phyloP scores from a whole-genome alignment of 2,888 invertebrate species.

The Monochamus alternatus region DNA sequence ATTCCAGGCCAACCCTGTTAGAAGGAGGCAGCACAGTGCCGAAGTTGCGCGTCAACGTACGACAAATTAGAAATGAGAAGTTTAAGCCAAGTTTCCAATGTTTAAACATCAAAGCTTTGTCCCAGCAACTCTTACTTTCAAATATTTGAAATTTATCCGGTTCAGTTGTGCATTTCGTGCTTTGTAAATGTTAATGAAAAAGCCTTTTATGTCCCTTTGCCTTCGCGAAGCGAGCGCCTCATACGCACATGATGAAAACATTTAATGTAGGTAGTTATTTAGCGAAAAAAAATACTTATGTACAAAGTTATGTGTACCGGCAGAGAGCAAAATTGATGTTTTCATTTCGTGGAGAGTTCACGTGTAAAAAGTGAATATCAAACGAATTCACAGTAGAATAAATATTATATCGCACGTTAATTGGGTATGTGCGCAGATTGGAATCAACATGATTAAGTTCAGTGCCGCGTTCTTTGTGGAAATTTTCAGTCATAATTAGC shows the following conservation, averaged over 20 bases:
- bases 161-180: slow-evolving; percentile 24
- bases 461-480: no score
- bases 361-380: slow-evolving; percentile 7
- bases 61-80: slow-evolving; percentile 38
- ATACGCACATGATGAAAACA: background rate
- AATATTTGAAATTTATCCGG: slow-evolving; percentile 33
- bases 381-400: slow-evolving; percentile 13
- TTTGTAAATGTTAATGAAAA: slow-evolving; percentile 28
- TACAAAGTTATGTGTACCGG: background rate
- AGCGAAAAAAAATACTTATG: background rate
- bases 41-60: slow-evolving; percentile 11
- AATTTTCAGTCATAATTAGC: no score
- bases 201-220: slow-evolving; percentile 16
- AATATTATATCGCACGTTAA: background rate
- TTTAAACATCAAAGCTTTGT: slow-evolving; percentile 35
- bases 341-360: background rate
- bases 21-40: background rate
- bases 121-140: slow-evolving; percentile 32
- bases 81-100: slow-evolving; percentile 35
- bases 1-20: background rate
- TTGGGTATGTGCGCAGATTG: background rate
- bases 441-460: no score
- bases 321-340: background rate
- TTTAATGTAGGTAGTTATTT: slow-evolving; percentile 2
- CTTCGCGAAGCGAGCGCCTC: slow-evolving; percentile 4